A percentile compares a stretch with the other conserved stretches of the same genome.
Evolutionary conservation across 2,797 vertebrate genomes (phyloP).

Genomic region (Lateolabrax maculatus): DNA sequence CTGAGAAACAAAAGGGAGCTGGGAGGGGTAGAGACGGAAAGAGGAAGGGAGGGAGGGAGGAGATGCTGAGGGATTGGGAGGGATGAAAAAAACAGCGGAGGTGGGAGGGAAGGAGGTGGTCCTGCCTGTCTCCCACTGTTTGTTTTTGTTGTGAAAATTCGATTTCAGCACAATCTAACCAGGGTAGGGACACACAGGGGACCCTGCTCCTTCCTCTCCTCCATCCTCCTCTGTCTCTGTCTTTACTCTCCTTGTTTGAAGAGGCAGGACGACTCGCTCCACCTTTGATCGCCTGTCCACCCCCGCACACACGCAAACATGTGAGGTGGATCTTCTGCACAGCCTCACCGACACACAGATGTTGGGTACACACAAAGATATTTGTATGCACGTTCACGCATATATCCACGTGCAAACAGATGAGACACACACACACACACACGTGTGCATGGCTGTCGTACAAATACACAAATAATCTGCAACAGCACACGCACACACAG

Average conservation of each 20-base stretch:
- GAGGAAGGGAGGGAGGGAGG: not conserved
- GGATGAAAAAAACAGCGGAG: slow-evolving; percentile 14
- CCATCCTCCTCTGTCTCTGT: slow-evolving; percentile 25
- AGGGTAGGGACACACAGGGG: slow-evolving; percentile 55
- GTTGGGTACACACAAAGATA: not conserved
- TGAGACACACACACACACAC: not conserved
- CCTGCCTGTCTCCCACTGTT: slow-evolving; percentile 44
- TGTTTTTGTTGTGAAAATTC: slow-evolving; percentile 69
- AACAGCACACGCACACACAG: slow-evolving; percentile 19
- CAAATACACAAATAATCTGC: not conserved
- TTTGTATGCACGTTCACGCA: not conserved
- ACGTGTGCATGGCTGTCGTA: not conserved
- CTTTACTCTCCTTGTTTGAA: slow-evolving; percentile 45
- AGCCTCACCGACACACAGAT: slow-evolving; percentile 1
- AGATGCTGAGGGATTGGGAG: slow-evolving; percentile 1
- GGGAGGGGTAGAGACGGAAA: not conserved
- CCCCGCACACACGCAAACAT: slow-evolving; percentile 11
- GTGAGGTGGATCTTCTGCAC: slow-evolving; percentile 19
- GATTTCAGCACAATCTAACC: slow-evolving; percentile 67
- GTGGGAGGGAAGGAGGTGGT: slow-evolving; percentile 10
- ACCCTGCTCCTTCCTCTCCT: slow-evolving; percentile 21
- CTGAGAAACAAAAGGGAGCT: no score
- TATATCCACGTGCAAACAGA: not conserved
- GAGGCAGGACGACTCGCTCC: slow-evolving; percentile 43
- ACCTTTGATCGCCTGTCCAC: slow-evolving; percentile 28